These are phyloP conservation scores for Neosilurus mollespiculum DNA, from an alignment of 2,797 vertebrate species.

Conservation along the genomic window DNA sequence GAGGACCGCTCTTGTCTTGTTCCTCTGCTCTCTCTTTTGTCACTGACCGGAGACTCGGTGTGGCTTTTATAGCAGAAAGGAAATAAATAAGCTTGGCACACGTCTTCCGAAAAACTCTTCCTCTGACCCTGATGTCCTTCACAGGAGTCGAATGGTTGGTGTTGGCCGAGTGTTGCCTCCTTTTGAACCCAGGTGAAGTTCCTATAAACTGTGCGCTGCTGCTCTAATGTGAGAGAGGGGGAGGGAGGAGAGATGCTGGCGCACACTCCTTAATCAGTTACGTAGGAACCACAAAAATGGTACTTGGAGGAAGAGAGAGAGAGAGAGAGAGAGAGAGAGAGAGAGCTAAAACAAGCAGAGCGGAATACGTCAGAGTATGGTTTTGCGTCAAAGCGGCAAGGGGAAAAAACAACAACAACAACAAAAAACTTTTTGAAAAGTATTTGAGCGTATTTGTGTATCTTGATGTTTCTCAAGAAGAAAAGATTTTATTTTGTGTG, in stretches of 20 bases:
- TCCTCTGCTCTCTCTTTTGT: conserved; percentile 9
- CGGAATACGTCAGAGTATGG: conserved; percentile 9
- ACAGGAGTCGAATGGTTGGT: background rate
- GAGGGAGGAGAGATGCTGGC: background rate
- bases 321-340: background rate
- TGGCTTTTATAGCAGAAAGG: conserved; percentile 22
- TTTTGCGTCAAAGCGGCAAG: conserved; percentile 15
- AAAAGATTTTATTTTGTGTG: background rate
- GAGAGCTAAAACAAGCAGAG: background rate
- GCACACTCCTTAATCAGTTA: conserved; percentile 4
- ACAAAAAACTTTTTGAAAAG: background rate
- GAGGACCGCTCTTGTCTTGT: conserved; percentile 24
- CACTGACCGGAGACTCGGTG: background rate
- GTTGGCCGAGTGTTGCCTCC: conserved; percentile 17
- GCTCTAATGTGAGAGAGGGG: conserved; percentile 3
- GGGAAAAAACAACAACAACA: too few species aligned
- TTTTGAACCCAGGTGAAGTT: conserved; percentile 30
- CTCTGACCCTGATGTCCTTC: conserved; percentile 14
- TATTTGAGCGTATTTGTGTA: background rate
- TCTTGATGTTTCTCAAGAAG: background rate
- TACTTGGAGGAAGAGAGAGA: background rate
- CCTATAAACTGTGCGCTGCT: conserved; percentile 5
- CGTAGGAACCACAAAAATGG: conserved; percentile 30
- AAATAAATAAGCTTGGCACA: background rate
- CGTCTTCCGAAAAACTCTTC: conserved; percentile 10